A percentile compares a stretch with the other conserved stretches of the same genome.
Evolutionary conservation across 2,888 invertebrate genomes (phyloP).

Genomic region (Stenodema calcarata): DNA sequence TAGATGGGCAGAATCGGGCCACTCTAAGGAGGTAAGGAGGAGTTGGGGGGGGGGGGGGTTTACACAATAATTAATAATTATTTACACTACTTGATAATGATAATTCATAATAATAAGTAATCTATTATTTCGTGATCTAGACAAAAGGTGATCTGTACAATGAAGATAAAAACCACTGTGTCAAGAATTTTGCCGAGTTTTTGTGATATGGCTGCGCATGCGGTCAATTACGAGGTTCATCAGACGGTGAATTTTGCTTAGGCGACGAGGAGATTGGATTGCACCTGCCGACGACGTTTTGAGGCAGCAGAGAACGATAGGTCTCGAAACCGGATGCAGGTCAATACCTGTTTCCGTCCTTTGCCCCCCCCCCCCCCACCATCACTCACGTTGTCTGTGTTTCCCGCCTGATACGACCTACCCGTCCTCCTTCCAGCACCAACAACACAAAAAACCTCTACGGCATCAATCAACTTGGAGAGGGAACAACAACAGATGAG

Average conservation of each 20-base stretch:
- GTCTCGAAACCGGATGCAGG: not conserved
- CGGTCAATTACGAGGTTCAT: not conserved
- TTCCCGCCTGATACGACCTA: not conserved
- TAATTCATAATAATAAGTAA: no score
- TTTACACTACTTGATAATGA: no score
- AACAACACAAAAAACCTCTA: not conserved
- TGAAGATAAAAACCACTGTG: no score
- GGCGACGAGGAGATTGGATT: not conserved
- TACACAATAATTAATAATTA: no score
- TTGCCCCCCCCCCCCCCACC: not conserved
- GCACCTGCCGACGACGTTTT: not conserved
- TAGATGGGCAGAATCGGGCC: no score
- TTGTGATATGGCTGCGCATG: no score
- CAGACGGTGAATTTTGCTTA: not conserved
- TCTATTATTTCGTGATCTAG: no score
- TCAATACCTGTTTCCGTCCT: not conserved
- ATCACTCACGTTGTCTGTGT: not conserved
- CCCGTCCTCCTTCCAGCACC: not conserved
- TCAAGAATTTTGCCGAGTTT: no score
- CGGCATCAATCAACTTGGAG: not conserved
- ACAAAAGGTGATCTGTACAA: no score
- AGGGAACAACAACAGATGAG: not conserved
- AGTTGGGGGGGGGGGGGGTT: no score
- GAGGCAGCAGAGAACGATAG: not conserved
- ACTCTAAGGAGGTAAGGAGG: no score